These are phyloP conservation scores for Nansenia antarctica DNA, from an alignment of 2,113 vertebrate genomes.

Conservation along the genomic window DNA sequence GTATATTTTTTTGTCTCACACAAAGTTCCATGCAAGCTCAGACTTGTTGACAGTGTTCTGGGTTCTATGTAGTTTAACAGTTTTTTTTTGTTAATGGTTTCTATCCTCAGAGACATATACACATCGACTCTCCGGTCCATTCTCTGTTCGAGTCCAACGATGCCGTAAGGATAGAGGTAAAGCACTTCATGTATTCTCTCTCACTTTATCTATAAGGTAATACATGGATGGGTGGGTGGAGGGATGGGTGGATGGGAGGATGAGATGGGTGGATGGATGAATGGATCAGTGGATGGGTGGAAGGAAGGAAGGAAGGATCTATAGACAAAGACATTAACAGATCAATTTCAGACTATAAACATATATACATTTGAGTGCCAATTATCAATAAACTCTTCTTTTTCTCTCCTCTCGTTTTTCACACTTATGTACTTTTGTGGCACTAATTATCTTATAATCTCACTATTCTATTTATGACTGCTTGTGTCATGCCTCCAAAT, in stretches of 20 bases:
- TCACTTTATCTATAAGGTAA: background rate
- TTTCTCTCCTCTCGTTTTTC: background rate
- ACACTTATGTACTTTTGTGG: no score
- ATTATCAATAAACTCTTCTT: background rate
- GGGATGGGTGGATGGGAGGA: no score
- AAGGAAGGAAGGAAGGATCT: no score
- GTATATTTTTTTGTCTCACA: background rate
- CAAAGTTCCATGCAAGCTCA: constrained; percentile 37
- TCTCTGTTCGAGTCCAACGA: constrained; percentile 77
- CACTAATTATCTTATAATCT: background rate
- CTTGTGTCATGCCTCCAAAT: background rate
- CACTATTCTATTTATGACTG: background rate
- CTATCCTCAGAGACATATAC: constrained; percentile 80
- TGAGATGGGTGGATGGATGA: no score
- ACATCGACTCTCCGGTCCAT: no score
- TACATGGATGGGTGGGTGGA: no score
- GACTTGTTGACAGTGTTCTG: constrained; percentile 51
- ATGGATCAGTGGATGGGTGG: no score
- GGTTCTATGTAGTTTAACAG: constrained; percentile 25
- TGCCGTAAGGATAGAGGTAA: constrained; percentile 86
- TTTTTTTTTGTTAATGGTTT: constrained; percentile 38
- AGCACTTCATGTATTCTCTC: background rate
- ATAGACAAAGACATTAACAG: no score
- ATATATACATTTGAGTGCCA: background rate
- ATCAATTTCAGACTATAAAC: background rate